These are phyloP conservation scores for Apamea epomidion DNA, from an alignment of 2,888 invertebrate species.

Conservation along the genomic window DNA sequence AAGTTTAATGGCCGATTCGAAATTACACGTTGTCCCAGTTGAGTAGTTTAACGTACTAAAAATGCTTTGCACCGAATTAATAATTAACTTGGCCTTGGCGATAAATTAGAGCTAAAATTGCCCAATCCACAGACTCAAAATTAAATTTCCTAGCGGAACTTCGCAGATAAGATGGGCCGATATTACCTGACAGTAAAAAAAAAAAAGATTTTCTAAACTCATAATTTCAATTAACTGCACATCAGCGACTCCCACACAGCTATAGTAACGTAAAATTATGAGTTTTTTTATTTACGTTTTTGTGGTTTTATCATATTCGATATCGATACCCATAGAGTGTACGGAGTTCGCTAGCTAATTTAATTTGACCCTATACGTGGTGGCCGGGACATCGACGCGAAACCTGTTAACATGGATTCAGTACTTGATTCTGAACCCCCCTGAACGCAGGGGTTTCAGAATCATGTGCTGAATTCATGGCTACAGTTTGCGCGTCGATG, in stretches of 20 bases:
- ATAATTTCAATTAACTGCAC: no score
- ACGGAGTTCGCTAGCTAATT: neutral
- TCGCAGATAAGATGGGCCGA: neutral
- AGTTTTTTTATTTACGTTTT: neutral
- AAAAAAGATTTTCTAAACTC: no score
- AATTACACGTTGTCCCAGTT: neutral
- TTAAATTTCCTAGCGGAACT: neutral
- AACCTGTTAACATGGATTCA: neutral
- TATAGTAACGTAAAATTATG: neutral
- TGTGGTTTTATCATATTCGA: neutral
- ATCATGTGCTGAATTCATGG: neutral
- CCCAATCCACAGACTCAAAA: neutral
- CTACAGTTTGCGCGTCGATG: neutral
- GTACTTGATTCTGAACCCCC: neutral
- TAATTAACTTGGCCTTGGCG: slow-evolving; percentile 24
- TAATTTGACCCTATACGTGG: neutral
- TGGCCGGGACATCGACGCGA: neutral
- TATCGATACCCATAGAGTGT: neutral
- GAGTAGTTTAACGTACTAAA: neutral
- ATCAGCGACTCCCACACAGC: no score
- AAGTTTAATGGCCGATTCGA: neutral
- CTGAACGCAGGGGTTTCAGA: no score
- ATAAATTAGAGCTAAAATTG: neutral
- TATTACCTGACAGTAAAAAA: neutral
- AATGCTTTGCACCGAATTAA: slow-evolving; percentile 12